phyloP scores from a whole-genome alignment of 2,797 vertebrate species.

The Chaetophractus vellerosus region DNA sequence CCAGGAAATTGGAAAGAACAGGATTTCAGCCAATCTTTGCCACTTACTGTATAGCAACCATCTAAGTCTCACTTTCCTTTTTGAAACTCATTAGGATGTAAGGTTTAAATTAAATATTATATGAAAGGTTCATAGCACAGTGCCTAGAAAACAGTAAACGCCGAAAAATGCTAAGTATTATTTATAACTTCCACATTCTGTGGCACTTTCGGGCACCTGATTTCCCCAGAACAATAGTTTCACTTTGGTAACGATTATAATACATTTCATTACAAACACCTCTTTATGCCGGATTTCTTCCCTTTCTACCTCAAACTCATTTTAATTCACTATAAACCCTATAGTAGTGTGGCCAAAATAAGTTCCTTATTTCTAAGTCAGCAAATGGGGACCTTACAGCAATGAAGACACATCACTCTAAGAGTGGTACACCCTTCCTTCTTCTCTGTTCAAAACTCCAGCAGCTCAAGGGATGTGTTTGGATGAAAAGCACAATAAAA shows the following conservation, averaged over 20 bases:
- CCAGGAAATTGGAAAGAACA: not conserved
- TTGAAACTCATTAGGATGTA: not conserved
- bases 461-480: slow-evolving; percentile 66
- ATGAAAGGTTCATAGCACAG: not conserved
- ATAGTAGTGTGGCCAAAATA: not conserved
- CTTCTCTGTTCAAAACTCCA: slow-evolving; percentile 64
- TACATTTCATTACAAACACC: slow-evolving; percentile 16
- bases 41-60: not conserved
- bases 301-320: slow-evolving; percentile 41
- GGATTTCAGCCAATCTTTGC: not conserved
- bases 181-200: not conserved
- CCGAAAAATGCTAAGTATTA: not conserved
- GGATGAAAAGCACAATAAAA: slow-evolving; percentile 76
- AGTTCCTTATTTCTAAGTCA: slow-evolving; percentile 51
- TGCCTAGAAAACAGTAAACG: not conserved
- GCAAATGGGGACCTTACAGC: not conserved
- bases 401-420: not conserved
- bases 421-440: slow-evolving; percentile 21
- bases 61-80: not conserved
- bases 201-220: not conserved
- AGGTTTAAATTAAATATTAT: not conserved
- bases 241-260: not conserved
- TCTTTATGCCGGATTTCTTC: not conserved
- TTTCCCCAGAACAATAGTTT: slow-evolving; percentile 28
- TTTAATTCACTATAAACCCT: slow-evolving; percentile 29